phyloP scores from a whole-genome alignment of 2,888 invertebrate species.

The Drosophila rellima region DNA sequence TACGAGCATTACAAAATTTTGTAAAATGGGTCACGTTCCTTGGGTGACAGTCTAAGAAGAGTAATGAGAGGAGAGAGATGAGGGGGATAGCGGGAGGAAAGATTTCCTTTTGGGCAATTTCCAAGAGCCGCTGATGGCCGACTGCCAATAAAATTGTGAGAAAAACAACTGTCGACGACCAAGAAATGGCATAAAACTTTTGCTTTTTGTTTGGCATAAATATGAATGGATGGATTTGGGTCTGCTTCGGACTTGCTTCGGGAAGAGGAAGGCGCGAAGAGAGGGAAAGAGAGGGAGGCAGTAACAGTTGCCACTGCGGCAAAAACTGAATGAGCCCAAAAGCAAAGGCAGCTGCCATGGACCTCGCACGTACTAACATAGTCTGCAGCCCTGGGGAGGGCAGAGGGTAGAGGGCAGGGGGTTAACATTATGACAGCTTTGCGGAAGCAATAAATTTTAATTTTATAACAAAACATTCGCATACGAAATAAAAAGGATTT shows the following conservation, averaged over 20 bases:
- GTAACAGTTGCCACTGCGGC: conserved; percentile 63
- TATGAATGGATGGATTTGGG: conserved; percentile 79
- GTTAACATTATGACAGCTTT: conserved; percentile 64
- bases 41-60: conserved; percentile 1
- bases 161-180: conserved; percentile 75
- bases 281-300: neutral
- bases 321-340: conserved; percentile 42
- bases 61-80: neutral
- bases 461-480: conserved; percentile 73
- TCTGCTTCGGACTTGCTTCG: conserved; percentile 10
- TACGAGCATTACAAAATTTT: conserved; percentile 74
- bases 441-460: conserved; percentile 78
- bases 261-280: neutral
- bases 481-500: conserved; percentile 57
- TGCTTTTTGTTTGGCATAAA: conserved; percentile 78
- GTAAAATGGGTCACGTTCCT: conserved; percentile 76
- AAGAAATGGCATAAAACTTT: conserved; percentile 77
- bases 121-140: conserved; percentile 65
- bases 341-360: conserved; percentile 21
- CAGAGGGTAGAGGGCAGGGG: neutral
- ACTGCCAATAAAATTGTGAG: conserved; percentile 76
- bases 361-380: conserved; percentile 26
- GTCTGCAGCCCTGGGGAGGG: neutral
- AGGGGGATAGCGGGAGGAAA: neutral
- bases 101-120: conserved; percentile 42